Evolutionary conservation across 2,888 invertebrate species (phyloP).

Genomic region (Meteorus cinctellus): DNA sequence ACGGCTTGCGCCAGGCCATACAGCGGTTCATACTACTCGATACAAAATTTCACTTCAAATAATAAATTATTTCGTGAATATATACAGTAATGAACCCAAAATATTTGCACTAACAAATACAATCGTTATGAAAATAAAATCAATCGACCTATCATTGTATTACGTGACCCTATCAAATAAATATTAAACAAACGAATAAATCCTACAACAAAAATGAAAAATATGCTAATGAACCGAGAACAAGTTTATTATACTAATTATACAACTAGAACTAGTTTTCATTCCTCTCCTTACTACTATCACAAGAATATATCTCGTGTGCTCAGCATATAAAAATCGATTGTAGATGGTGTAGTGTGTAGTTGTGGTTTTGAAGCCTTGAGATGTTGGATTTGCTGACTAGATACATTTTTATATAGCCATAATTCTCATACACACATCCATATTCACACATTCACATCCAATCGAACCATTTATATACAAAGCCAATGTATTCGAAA

Average conservation of each 20-base stretch:
- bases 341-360: constrained; percentile 9
- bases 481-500: no score
- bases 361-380: constrained; percentile 22
- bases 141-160: neutral
- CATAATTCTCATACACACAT: no score
- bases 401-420: neutral
- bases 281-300: constrained; percentile 3
- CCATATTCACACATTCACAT: no score
- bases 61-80: neutral
- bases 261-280: constrained; percentile 36
- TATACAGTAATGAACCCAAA: neutral
- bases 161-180: neutral
- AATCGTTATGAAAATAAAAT: neutral
- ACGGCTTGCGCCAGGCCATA: neutral
- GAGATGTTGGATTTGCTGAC: constrained; percentile 11
- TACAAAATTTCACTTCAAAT: neutral
- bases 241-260: constrained; percentile 26
- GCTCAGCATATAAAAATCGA: constrained; percentile 32
- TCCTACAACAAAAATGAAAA: neutral
- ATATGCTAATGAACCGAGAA: constrained; percentile 36
- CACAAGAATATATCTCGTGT: constrained; percentile 23
- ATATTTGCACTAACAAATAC: neutral
- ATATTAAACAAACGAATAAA: neutral
- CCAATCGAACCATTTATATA: no score
- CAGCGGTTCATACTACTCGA: neutral